Conservation (phyloP, 2,797 vertebrate species). For the Natrix natrix region DNA sequence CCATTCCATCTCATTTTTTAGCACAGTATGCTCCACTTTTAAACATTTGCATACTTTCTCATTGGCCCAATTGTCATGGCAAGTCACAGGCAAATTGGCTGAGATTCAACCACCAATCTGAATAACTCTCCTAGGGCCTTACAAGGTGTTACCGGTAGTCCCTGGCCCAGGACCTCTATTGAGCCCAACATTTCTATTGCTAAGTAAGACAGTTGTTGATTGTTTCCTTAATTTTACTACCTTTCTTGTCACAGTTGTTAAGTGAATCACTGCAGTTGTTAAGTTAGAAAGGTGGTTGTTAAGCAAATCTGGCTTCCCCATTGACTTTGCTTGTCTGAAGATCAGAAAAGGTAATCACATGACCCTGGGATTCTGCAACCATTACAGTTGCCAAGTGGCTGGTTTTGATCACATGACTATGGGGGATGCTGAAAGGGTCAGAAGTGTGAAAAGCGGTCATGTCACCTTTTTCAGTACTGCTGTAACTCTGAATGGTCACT, state of each 20-base stretch:
- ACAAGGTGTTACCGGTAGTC: background rate
- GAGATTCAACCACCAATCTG: background rate
- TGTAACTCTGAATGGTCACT: background rate
- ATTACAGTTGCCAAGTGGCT: background rate
- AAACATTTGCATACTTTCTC: background rate
- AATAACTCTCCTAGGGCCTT: background rate
- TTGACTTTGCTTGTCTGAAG: background rate
- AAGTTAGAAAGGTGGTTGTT: background rate
- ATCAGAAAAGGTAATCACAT: background rate
- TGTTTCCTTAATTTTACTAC: background rate
- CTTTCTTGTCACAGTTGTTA: background rate
- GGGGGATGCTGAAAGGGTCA: background rate
- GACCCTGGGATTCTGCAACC: background rate
- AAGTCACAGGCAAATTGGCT: background rate
- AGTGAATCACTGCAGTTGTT: background rate
- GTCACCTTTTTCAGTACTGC: background rate
- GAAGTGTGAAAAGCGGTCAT: background rate
- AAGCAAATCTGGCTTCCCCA: background rate
- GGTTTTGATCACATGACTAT: background rate
- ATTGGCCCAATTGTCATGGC: background rate
- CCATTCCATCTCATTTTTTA: background rate
- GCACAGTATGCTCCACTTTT: background rate
- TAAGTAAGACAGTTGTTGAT: background rate
- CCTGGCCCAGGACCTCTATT: background rate
- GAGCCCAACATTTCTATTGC: background rate